Evolutionary conservation across 2,113 vertebrate genomes (phyloP), one percentile per base, ranked within the genome.

Genomic region (Tonatia bakeri): DNA sequence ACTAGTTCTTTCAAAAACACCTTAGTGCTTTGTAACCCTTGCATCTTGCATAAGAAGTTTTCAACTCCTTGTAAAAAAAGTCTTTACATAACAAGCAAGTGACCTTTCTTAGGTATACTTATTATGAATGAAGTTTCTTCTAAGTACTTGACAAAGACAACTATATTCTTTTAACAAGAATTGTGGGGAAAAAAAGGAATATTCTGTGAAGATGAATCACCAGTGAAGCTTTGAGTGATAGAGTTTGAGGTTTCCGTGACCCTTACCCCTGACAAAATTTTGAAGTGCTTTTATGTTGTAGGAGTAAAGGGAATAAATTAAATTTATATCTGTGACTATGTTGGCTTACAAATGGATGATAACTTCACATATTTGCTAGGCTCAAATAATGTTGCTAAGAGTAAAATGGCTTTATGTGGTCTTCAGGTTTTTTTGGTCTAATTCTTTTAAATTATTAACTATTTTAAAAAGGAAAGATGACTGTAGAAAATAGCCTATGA

Each of bases 281-380:
- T 95, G 43, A 88, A 93, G 36, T 88, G 16, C 38, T 43, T 76
- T 31, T 84, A 75, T 69, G 24, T 59, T 91, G 28, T 76, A 50
- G 28, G 38, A 93, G 90, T 87, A 94, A 83, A 96, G 40, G 69
- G 54, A 94, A 90, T 96, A 75, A 61, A 87, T 94, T 92, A 95
- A 83, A 92, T 87, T 75, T 95, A 56, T 26, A 81, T 84, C 20
- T 94, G 38, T 94, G 72, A 54, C 38, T 45, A 31, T 20, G 3
- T 72, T 91, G 65, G 45, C 45, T 45, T 82, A 82, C n/a, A 93
- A 96, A 85, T 67, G 75, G 65, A 81, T 4, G 2, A 64, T 89
- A 33, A 95, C 36, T 92, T 90, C 69, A 90, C 86, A 92, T 1
- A 75, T 70, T 75, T 12, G 13, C 20, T 92, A 77, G 7, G 26